These are phyloP conservation scores for Leptinotarsa texana DNA, from an alignment of 1,140 invertebrate genomes.

Conservation along the genomic window DNA sequence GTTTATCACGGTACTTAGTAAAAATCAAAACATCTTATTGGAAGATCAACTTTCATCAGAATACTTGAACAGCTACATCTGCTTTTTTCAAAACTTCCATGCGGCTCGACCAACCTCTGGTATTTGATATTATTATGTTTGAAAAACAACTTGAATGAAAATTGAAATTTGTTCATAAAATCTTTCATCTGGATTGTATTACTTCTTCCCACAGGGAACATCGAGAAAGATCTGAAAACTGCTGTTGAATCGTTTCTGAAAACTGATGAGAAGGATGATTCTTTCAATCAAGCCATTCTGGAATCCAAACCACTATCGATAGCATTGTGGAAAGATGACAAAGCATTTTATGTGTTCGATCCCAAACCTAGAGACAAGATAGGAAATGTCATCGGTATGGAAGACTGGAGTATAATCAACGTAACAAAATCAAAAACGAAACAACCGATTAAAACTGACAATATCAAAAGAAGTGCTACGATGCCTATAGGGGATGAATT, in stretches of 20 bases:
- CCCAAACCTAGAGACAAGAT: constrained; percentile 46
- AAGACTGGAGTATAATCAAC: constrained; percentile 33
- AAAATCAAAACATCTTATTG: no score
- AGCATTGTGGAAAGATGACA: constrained; percentile 47
- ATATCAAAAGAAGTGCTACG: neutral
- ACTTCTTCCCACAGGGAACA: constrained; percentile 33
- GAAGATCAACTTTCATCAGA: no score
- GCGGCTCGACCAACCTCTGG: no score
- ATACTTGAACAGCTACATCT: no score
- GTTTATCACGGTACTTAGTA: no score
- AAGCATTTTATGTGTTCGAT: constrained; percentile 51
- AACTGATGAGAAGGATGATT: constrained; percentile 32
- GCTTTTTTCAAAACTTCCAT: no score
- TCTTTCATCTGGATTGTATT: no score
- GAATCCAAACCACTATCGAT: constrained; percentile 43
- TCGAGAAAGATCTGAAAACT: constrained; percentile 38
- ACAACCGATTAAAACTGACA: neutral
- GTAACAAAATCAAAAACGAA: constrained; percentile 27
- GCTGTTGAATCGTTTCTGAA: constrained; percentile 29
- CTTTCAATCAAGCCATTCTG: constrained; percentile 38
- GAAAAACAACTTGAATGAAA: no score
- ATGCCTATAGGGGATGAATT: constrained; percentile 30
- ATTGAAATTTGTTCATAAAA: no score
- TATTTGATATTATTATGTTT: no score
- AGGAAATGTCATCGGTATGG: constrained; percentile 40